phyloP scores from a whole-genome alignment of 2,888 invertebrate genomes.

The Parnassius smintheus region DNA sequence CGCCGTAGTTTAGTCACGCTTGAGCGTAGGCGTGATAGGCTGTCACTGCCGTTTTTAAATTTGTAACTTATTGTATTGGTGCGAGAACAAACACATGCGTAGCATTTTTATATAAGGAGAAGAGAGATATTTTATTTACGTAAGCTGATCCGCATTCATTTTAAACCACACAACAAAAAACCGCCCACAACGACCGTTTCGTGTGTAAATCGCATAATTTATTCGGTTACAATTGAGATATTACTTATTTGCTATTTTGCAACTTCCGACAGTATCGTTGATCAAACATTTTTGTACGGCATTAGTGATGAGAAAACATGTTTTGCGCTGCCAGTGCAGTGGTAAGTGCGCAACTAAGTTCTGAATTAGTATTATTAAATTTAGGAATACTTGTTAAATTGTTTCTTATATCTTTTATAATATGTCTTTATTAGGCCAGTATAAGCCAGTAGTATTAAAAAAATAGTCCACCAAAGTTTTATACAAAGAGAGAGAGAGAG shows the following conservation, averaged over 20 bases:
- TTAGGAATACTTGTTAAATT: too few relatives aligned
- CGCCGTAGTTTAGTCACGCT: too few relatives aligned
- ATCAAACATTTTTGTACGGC: slow-evolving; percentile 48
- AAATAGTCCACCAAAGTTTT: too few relatives aligned
- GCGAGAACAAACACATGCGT: slow-evolving; percentile 29
- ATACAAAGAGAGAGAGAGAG: too few relatives aligned
- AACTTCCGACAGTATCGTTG: slow-evolving; percentile 55
- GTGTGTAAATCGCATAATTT: slow-evolving; percentile 60
- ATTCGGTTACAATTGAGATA: slow-evolving; percentile 59
- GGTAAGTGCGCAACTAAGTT: neutral
- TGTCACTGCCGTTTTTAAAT: too few relatives aligned
- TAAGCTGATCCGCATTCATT: slow-evolving; percentile 24
- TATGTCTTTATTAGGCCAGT: too few relatives aligned
- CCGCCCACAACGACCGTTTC: slow-evolving; percentile 39
- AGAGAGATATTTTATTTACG: slow-evolving; percentile 30
- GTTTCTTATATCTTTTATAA: too few relatives aligned
- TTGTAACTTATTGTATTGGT: too few relatives aligned
- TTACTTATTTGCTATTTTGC: slow-evolving; percentile 69
- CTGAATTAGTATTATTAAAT: too few relatives aligned
- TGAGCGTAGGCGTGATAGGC: too few relatives aligned
- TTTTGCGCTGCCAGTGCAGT: neutral
- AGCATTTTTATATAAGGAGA: slow-evolving; percentile 27
- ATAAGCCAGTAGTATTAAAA: too few relatives aligned
- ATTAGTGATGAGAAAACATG: slow-evolving; percentile 43
- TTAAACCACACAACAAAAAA: slow-evolving; percentile 39